Percentiles rank a stretch among this genome's conserved stretches.
Evolutionary conservation across 1,140 invertebrate species (phyloP).

Genomic region (Leptinotarsa undecemlineata): DNA sequence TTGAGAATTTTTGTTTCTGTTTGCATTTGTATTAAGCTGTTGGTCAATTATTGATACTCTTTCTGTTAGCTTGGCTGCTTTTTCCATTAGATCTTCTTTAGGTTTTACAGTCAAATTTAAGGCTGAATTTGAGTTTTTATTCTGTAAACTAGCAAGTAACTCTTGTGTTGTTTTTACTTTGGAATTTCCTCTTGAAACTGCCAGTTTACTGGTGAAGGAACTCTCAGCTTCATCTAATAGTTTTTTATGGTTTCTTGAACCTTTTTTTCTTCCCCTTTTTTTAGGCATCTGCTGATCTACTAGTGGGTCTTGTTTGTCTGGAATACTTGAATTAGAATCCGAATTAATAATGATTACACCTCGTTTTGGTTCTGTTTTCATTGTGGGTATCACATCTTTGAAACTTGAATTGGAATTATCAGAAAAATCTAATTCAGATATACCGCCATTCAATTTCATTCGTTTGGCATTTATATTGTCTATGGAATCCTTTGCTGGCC

Average conservation of each 20-base stretch:
- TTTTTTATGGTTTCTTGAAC: constrained; percentile 65
- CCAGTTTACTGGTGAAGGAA: constrained; percentile 66
- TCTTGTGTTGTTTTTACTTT: constrained; percentile 86
- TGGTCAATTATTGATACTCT: constrained; percentile 54
- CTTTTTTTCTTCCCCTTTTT: constrained; percentile 72
- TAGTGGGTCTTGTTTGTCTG: constrained; percentile 43
- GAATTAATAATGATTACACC: constrained; percentile 51
- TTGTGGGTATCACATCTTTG: constrained; percentile 48
- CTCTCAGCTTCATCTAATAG: constrained; percentile 60
- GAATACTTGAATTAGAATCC: constrained; percentile 54
- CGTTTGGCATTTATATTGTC: constrained; percentile 37
- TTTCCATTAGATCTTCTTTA: constrained; percentile 51
- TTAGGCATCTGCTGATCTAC: constrained; percentile 55
- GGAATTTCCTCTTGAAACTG: constrained; percentile 65
- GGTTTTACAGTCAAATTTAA: constrained; percentile 32
- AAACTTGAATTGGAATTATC: constrained; percentile 55
- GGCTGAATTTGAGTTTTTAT: constrained; percentile 56
- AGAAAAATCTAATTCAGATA: constrained; percentile 48
- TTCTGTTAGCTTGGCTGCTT: constrained; percentile 54
- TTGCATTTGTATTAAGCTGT: constrained; percentile 51
- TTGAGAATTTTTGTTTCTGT: constrained; percentile 50
- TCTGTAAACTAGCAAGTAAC: constrained; percentile 76
- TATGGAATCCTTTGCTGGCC: constrained; percentile 32
- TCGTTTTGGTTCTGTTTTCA: constrained; percentile 37
- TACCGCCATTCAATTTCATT: constrained; percentile 46